Base-by-base conservation (phyloP, 1,140 invertebrate genomes). In the Thaumatotibia leucotreta region DNA sequence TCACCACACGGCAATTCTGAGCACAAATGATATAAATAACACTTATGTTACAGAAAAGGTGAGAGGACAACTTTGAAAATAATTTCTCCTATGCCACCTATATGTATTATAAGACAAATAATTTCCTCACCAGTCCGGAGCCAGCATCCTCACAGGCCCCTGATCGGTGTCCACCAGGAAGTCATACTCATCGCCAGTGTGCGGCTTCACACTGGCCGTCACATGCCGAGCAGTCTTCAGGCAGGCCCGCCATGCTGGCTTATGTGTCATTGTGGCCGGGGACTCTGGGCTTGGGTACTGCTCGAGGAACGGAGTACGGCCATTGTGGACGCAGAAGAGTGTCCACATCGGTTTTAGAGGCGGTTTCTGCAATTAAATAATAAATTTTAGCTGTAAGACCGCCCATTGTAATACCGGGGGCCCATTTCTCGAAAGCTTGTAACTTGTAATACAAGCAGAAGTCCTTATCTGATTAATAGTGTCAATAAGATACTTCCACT, bases 261-360 rank as follows among this genome's bases (percentile, higher is more conserved):
- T 66, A 35, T 90, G 88, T 0, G 77, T 69, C 0, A 80, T 65
- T 0, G 85, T 77, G 0, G 74, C 54, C 0, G 80, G 66, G 14
- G 73, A 70, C 11, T 81, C 79, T 0, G 83, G 76, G 6, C 76
- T 76, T 0, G 80, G 79, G 35, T 90, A 90, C 64, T 90, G 88
- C 27, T 90, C 88, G 0, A 90, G 67, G 65, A 82, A 90, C 0
- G 88, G 88, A 0, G 82, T 86, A 0, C 79, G 71, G 0, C 88
- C 88, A 20, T 90, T 90, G 73, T 90, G 88, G 0, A 90, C 79
- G 45, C 88, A 90, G 63, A 90, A 80, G 9, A 84, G 66, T 0
- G 86, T 90, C 86, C 85, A 90, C 84, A 90, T 85, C 0, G 88
- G 72, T 69, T 88, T 88, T 0, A 87, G 69, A 0, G 80, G 80